Evolutionary conservation across 1,140 invertebrate species (phyloP), one percentile per base, ranked within the genome.

Genomic region (Bombus soroeensis): DNA sequence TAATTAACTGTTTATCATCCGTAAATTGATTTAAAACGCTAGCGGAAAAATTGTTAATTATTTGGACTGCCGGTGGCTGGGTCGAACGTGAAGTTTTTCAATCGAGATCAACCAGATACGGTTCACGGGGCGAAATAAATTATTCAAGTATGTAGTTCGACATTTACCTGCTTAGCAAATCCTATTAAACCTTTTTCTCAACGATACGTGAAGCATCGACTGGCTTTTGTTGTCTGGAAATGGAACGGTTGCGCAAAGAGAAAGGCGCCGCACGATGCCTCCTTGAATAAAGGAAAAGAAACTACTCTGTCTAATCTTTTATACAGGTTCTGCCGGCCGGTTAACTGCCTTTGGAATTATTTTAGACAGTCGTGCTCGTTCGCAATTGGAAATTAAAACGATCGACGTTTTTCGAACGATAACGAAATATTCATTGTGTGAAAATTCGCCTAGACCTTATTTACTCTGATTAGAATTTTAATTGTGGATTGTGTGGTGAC

Each of bases 171-270:
- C 70, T 81, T 37, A 41, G 84, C 78, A 81, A 85, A 81, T 85
- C 70, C 78, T 74, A 85, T 85, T 81, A 68, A 85, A 75, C 71
- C 84, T 81, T 81, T 75, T 85, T 85, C 78, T 73, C 83, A 37
- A n/a, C 78, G 71, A 81, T 81, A 74, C 78, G 79, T 57, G 84
- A 85, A 85, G 78, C 84, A 74, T 81, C 84, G 79, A 81, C 79
- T 81, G 79, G 84, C 79, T 75, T 85, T 85, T 85, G 84, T 85
- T 85, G 84, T 75, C 78, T 85, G 84, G 84, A 85, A 85, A 85
- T 85, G 84, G 84, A 85, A 85, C 84, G 79, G 71, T 85, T 85
- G 84, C 84, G 84, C 84, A 85, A 85, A 85, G 84, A 85, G 84
- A 85, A 85, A 85, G 84, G 84, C 84, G 84, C 71, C 84, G 84